phyloP scores from a whole-genome alignment of 2,888 invertebrate genomes.

The Xiphydria camelus region DNA sequence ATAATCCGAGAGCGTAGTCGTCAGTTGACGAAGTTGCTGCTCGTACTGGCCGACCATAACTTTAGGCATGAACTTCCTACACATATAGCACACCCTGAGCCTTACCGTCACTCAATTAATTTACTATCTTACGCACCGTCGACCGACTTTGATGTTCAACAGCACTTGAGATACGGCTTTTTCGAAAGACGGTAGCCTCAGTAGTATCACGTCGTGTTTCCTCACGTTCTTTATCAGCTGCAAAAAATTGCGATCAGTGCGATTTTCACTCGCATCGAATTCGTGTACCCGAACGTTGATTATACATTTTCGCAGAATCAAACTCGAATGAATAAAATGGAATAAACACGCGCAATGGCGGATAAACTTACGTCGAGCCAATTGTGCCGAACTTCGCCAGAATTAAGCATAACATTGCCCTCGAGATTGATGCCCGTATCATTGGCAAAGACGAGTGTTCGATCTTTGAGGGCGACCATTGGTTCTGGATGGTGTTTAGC shows the following conservation, averaged over 20 bases:
- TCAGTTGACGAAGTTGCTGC: slow-evolving; percentile 78
- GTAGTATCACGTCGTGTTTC: slow-evolving; percentile 73
- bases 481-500: slow-evolving; percentile 73
- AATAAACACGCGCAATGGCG: too few species aligned
- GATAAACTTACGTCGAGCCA: slow-evolving; percentile 81
- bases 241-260: too few species aligned
- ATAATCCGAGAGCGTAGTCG: slow-evolving; percentile 82
- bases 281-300: neutral
- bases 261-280: neutral
- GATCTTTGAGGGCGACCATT: slow-evolving; percentile 70
- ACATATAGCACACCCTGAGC: slow-evolving; percentile 59
- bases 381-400: slow-evolving; percentile 89
- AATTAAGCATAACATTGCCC: slow-evolving; percentile 87
- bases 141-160: slow-evolving; percentile 79
- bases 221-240: slow-evolving; percentile 81
- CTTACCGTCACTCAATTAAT: slow-evolving; percentile 48
- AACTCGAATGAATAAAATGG: too few species aligned
- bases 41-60: slow-evolving; percentile 87
- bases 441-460: slow-evolving; percentile 82
- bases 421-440: slow-evolving; percentile 90
- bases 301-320: neutral
- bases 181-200: slow-evolving; percentile 81
- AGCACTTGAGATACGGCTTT: slow-evolving; percentile 82
- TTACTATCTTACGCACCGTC: slow-evolving; percentile 64
- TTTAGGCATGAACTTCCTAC: slow-evolving; percentile 87